Evolutionary conservation across 2,797 vertebrate species (phyloP).

Genomic region (Pseudochirops corinnae): DNA sequence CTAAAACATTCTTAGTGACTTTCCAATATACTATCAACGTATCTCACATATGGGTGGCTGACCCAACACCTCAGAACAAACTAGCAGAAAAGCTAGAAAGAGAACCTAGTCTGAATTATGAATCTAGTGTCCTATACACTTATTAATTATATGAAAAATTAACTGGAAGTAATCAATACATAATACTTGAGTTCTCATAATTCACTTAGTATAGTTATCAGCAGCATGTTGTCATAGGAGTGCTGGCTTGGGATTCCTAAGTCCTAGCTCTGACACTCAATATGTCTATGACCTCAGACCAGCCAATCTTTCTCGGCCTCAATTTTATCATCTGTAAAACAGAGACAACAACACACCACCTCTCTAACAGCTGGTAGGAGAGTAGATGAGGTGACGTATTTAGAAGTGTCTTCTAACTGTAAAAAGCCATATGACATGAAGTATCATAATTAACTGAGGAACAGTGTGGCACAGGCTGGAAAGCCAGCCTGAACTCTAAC

Average conservation of each 20-base stretch:
- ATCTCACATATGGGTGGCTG: constrained; percentile 8
- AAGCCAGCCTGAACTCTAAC: neutral
- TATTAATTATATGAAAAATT: neutral
- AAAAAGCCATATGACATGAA: neutral
- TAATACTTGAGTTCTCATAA: neutral
- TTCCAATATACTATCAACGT: constrained; percentile 15
- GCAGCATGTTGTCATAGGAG: neutral
- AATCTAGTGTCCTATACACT: neutral
- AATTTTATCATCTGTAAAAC: neutral
- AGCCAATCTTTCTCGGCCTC: neutral
- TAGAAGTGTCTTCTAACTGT: neutral
- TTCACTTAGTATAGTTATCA: neutral
- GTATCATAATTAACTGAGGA: neutral
- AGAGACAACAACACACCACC: neutral
- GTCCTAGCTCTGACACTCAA: neutral
- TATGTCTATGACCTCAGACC: neutral
- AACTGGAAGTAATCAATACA: neutral
- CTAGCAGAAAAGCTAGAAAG: neutral
- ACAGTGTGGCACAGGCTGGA: neutral
- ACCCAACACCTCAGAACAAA: constrained; percentile 2
- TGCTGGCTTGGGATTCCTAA: neutral
- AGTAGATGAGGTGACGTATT: neutral
- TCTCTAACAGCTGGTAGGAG: neutral
- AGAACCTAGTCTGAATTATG: constrained; percentile 1
- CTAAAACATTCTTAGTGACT: constrained; percentile 17